Base-by-base conservation (phyloP, 1,140 invertebrate genomes). In the Drosophila lini region DNA sequence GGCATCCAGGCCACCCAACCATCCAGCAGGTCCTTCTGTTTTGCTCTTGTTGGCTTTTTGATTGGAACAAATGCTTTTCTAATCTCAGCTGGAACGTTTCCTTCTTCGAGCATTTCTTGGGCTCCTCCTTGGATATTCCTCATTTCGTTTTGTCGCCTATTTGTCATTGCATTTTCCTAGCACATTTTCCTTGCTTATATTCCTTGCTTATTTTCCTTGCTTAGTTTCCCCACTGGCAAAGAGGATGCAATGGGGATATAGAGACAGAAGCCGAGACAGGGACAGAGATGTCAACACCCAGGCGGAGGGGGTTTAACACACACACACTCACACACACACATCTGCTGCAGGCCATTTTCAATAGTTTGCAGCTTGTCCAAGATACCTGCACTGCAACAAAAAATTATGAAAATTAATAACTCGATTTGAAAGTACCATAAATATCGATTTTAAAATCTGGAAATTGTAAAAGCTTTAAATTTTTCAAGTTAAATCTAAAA, bases 131-230 rank as follows among this genome's bases (percentile, higher is more conserved):
- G 52, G 70, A 77, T 71, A 89, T 88, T 88, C 88, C 83, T 88
- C 83, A 89, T 88, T 89, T 88, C 83, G 80, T 88, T 88, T 88
- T 89, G 84, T 88, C 83, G 83, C 84, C 84, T 88, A 83, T 88
- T 88, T 88, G 84, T 89, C 84, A 88, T 89, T 80, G 83, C 84
- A 88, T 89, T 89, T 74, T 69, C 61, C 69, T 55, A 57, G 75
- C 52, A 34, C 25, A 70, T 69, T 57, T 57, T 53, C 45, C 64
- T 53, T 67, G 75, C 50, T 44, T 77, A 84, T 83, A 80, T 81
- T 74, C 65, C 74, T 63, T 68, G 75, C 25, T 44, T 50, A 68
- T 56, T 69, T 57, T 44, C 59, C 44, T 13, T 13, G 44, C 11
- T 31, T 28, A 50, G 16, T 32, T 32, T 31, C 48, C 47, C 78